Base-by-base conservation (phyloP, 2,113 vertebrate species). In the Gavialis gangeticus region DNA sequence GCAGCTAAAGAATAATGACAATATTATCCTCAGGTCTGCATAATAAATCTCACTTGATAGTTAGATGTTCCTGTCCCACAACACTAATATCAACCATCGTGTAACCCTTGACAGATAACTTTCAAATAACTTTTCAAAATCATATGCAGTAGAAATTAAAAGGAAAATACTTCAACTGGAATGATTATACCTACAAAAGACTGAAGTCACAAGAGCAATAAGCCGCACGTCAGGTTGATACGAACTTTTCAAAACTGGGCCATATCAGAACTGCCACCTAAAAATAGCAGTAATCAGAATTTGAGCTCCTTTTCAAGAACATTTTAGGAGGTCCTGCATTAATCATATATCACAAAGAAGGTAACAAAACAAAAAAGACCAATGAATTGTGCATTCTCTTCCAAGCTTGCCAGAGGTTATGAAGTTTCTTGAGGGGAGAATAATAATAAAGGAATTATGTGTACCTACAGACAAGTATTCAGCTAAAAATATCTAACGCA, bases 391-490 rank as follows among this genome's bases (percentile, higher is more conserved):
- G 86, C 83, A 15, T n/a, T n/a, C 55, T 58, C 15, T 56, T 37
- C 3, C n/a, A 63, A 21, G 25, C 7, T 22, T 90, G 60, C 46
- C 55, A 85, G 81, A 88, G 12, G 57, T 82, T 88, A 46, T 56
- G 5, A 84, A 84, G 30, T 62, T 94, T 89, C 75, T 85, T 82
- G 3, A 75, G 34, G 84, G 30, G 75, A 15, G 14, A 76, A 25
- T 71, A 88, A 75, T 88, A 83, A 93, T n/a, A 94, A 79, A 84
- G 91, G 37, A 80, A 79, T 75, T 91, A 56, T 62, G 5, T 58
- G 84, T 13, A 30, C 71, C 56, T 75, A 92, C 37, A 92, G 30
- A 37, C 37, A 86, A 85, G 79, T 37, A 60, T 28, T 85, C 76
- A 87, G 77, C 10, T 79, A 93, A 75, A 63, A 69, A 89, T 89